Evolutionary conservation across 1,140 invertebrate genomes (phyloP).

Genomic region (Drosophila lini): DNA sequence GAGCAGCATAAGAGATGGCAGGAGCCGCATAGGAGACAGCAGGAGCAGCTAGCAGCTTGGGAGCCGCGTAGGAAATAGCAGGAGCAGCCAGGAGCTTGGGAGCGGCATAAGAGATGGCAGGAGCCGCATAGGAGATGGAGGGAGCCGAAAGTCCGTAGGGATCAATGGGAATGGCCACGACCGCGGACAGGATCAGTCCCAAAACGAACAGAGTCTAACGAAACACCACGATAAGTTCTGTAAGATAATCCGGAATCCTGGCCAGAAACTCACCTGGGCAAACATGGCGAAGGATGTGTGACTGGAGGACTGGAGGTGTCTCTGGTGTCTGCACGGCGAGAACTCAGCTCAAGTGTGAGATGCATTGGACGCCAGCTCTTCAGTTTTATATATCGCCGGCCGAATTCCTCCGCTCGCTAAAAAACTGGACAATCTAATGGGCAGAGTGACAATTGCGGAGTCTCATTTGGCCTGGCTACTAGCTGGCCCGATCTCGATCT

Average conservation of each 20-base stretch:
- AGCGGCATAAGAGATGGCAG: constrained; percentile 37
- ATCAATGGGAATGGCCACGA: constrained; percentile 62
- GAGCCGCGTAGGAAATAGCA: constrained; percentile 58
- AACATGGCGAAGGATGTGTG: constrained; percentile 55
- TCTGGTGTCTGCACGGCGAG: constrained; percentile 70
- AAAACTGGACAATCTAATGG: constrained; percentile 60
- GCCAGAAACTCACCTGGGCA: constrained; percentile 53
- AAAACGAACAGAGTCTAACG: constrained; percentile 63
- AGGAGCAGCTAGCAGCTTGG: constrained; percentile 63
- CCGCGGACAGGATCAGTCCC: constrained; percentile 60
- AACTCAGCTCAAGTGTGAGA: constrained; percentile 81
- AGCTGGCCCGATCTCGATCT: constrained; percentile 45
- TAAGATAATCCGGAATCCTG: constrained; percentile 12
- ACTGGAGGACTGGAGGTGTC: constrained; percentile 22
- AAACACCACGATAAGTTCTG: neutral
- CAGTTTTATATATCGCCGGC: constrained; percentile 72
- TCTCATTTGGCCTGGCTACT: constrained; percentile 38
- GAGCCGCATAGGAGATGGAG: constrained; percentile 50
- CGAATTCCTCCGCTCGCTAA: constrained; percentile 6
- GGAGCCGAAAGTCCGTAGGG: constrained; percentile 54
- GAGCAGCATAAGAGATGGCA: constrained; percentile 50
- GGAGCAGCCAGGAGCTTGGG: constrained; percentile 56
- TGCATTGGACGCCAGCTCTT: constrained; percentile 68
- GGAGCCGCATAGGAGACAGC: constrained; percentile 52
- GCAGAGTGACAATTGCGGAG: constrained; percentile 66